Percentiles rank a stretch among this genome's conserved stretches.
These are phyloP conservation scores for Phoebastria nigripes DNA, from an alignment of 2,797 vertebrate species.

Conservation along the genomic window DNA sequence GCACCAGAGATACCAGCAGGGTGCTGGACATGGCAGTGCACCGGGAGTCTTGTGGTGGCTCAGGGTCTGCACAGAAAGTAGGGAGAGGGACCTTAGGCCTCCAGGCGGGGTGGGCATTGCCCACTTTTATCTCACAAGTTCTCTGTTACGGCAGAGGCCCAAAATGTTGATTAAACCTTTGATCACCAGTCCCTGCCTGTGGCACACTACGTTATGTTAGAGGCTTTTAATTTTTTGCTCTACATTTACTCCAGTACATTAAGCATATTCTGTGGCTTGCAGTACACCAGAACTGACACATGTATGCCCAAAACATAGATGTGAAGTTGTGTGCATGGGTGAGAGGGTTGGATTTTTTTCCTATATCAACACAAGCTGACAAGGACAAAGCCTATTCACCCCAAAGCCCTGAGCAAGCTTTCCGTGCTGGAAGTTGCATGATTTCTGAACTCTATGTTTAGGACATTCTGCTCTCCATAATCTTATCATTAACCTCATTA, in stretches of 20 bases:
- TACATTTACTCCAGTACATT: not conserved
- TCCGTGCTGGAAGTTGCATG: rapidly evolving
- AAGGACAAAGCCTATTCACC: not conserved
- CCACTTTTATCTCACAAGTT: not conserved
- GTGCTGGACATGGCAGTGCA: not conserved
- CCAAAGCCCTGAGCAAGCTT: not conserved
- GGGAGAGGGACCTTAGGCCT: not conserved
- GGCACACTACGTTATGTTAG: not conserved
- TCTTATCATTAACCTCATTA: not conserved
- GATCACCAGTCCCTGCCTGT: not conserved
- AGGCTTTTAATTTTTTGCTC: not conserved
- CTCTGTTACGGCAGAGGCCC: not conserved
- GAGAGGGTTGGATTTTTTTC: not conserved
- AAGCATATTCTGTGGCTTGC: not conserved
- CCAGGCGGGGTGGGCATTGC: not conserved
- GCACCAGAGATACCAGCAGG: not conserved
- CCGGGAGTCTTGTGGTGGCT: too few relatives aligned
- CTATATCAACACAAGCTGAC: not conserved
- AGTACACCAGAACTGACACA: not conserved
- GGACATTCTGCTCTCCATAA: not conserved
- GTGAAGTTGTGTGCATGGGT: not conserved
- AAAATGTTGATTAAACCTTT: not conserved
- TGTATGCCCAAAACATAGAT: not conserved
- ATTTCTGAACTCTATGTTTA: not conserved
- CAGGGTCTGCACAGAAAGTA: not conserved